These are phyloP conservation scores for Platycercus adscitus DNA, from an alignment of 2,113 vertebrate genomes.

Conservation along the genomic window DNA sequence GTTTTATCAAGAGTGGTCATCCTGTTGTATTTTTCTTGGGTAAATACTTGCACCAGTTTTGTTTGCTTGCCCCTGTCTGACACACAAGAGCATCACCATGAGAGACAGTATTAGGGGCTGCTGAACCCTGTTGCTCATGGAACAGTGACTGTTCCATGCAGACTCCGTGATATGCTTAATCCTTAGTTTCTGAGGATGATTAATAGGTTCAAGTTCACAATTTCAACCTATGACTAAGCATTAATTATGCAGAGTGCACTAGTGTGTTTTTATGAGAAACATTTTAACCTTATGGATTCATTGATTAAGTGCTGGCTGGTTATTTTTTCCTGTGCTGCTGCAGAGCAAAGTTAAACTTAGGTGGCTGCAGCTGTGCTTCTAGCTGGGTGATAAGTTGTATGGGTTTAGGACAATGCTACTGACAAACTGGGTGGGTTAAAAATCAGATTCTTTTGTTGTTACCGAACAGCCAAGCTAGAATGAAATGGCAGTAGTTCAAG, in stretches of 20 bases:
- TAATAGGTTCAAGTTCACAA: not conserved
- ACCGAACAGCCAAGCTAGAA: not conserved
- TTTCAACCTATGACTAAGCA: not conserved
- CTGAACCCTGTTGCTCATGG: not conserved
- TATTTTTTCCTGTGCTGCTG: not conserved
- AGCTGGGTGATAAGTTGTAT: not conserved
- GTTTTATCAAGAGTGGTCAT: not conserved
- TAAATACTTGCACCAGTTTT: not conserved
- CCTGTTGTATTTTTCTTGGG: not conserved
- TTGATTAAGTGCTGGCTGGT: not conserved
- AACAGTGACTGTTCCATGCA: fast-evolving
- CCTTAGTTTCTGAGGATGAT: not conserved
- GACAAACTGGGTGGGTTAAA: not conserved
- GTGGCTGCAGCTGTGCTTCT: not conserved
- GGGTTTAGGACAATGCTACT: not conserved
- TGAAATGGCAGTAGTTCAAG: conserved; percentile 40
- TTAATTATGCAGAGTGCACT: not conserved
- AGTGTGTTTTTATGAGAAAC: not conserved
- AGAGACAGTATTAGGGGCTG: not conserved
- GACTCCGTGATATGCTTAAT: not conserved
- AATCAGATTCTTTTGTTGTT: not conserved
- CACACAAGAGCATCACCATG: not conserved
- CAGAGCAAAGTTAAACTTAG: not conserved
- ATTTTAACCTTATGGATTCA: not conserved
- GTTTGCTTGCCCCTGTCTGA: not conserved